A percentile compares a stretch with the other conserved stretches of the same genome.
Evolutionary conservation across 2,797 vertebrate genomes (phyloP).

Genomic region (Lagorchestes hirsutus): DNA sequence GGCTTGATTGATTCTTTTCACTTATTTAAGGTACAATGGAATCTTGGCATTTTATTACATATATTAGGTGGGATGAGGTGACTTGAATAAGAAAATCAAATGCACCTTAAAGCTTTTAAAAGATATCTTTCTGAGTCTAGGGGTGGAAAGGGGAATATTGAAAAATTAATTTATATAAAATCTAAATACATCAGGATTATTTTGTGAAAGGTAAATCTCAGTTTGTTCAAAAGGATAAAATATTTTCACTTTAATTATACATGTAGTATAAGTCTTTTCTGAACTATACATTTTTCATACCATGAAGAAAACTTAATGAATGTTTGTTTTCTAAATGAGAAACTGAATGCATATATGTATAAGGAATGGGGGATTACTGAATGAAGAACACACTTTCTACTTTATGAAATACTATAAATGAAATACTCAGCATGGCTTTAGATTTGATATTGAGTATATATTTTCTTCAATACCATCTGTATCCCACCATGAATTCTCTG

Average conservation of each 20-base stretch:
- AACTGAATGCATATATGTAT: constrained; percentile 11
- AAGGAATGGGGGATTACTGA: background rate
- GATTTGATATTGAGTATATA: background rate
- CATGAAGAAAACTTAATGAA: constrained; percentile 41
- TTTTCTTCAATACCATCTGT: background rate
- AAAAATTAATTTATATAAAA: background rate
- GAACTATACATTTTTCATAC: constrained; percentile 61
- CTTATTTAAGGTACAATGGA: background rate
- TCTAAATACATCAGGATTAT: background rate
- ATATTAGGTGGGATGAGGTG: background rate
- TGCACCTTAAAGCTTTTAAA: background rate
- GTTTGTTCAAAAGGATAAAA: constrained; percentile 62
- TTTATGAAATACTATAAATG: background rate
- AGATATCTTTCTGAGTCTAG: background rate
- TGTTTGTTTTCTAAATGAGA: constrained; percentile 53
- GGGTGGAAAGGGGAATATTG: background rate
- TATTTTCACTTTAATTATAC: constrained; percentile 52
- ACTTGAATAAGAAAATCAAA: background rate
- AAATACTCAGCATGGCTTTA: background rate
- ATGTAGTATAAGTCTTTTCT: constrained; percentile 37
- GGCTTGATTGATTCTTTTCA: background rate
- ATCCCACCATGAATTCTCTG: background rate
- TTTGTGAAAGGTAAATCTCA: constrained; percentile 17
- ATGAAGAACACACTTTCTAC: background rate
- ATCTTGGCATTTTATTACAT: background rate